phyloP scores from a whole-genome alignment of 2,113 vertebrate genomes.

The Myocastor coypus region DNA sequence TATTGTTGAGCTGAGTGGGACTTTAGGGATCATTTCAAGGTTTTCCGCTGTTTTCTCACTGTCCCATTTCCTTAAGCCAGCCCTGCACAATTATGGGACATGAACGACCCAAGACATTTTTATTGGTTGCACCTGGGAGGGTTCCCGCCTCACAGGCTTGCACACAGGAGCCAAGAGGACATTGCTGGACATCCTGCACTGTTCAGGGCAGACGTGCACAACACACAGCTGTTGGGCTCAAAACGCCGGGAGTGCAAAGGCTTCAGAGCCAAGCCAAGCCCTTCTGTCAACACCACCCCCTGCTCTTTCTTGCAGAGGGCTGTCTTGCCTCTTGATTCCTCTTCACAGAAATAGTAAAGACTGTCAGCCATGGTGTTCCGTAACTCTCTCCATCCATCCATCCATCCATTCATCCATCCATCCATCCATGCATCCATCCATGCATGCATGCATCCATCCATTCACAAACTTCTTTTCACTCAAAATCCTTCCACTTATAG shows the following conservation, averaged over 20 bases:
- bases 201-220: neutral
- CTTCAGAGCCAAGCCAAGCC: neutral
- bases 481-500: neutral
- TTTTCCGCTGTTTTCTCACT: neutral
- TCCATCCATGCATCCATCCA: no score
- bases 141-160: neutral
- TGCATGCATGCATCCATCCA: no score
- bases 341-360: neutral
- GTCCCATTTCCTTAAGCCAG: neutral
- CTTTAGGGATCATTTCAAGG: neutral
- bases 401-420: neutral
- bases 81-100: neutral
- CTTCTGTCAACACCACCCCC: no score
- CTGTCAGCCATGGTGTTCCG: neutral
- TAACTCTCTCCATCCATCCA: neutral
- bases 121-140: neutral
- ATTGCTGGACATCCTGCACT: neutral
- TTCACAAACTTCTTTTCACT: neutral
- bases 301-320: neutral
- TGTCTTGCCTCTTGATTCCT: neutral
- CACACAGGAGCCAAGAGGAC: neutral
- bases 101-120: neutral
- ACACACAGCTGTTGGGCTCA: neutral
- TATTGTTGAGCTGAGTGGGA: neutral
- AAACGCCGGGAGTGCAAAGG: neutral